These are phyloP conservation scores for Xenotilapia caudafasciata DNA, from an alignment of 2,113 vertebrate genomes.

Conservation along the genomic window DNA sequence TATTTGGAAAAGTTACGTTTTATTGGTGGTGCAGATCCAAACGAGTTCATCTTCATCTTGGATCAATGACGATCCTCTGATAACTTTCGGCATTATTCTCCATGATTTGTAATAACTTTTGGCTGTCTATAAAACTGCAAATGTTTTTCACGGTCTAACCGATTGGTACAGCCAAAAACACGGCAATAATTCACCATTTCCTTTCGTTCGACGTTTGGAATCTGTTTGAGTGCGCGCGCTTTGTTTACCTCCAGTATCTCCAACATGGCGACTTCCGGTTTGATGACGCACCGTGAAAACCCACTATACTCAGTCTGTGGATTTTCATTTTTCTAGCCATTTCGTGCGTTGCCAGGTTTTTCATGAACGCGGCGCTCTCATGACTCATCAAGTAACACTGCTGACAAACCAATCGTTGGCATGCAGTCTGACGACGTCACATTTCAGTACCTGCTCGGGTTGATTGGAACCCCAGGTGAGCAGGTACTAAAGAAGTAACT, in stretches of 20 bases:
- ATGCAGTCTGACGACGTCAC: not conserved
- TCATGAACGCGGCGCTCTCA: not conserved
- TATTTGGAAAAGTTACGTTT: not conserved
- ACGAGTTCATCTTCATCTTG: not conserved
- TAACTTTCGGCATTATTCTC: accelerated
- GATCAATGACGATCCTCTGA: accelerated
- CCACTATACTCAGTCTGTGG: not conserved
- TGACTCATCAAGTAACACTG: not conserved
- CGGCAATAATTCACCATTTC: not conserved
- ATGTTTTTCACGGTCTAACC: not conserved
- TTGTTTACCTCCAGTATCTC: not conserved
- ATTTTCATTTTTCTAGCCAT: not conserved
- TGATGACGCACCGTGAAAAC: not conserved
- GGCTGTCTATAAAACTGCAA: not conserved
- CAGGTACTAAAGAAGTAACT: not conserved
- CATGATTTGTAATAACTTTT: not conserved
- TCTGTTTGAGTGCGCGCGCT: accelerated
- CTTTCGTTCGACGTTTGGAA: accelerated
- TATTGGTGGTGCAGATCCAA: not conserved
- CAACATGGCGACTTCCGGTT: accelerated
- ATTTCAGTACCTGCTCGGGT: not conserved
- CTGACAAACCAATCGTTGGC: not conserved
- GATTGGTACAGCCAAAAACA: not conserved
- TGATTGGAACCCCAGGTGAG: not conserved
- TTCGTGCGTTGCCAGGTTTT: not conserved